These are phyloP conservation scores for Hassar affinis DNA, from an alignment of 2,113 vertebrate species.

Conservation along the genomic window DNA sequence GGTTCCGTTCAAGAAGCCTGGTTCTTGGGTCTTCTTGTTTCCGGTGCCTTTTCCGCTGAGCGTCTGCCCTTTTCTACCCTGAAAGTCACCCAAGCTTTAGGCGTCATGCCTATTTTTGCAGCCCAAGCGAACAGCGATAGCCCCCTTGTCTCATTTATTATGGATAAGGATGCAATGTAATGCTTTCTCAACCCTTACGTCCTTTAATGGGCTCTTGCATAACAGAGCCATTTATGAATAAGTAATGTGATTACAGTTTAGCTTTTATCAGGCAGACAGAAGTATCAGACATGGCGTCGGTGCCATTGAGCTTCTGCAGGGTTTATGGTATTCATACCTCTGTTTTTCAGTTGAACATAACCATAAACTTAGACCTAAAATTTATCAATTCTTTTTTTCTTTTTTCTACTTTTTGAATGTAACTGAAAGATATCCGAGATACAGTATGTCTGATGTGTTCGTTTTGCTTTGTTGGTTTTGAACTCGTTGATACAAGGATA, in stretches of 20 bases:
- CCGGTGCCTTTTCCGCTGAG: not conserved
- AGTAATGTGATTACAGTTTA: constrained; percentile 40
- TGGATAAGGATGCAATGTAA: constrained; percentile 50
- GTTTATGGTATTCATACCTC: not conserved
- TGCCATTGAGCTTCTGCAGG: not conserved
- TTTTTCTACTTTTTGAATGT: no score
- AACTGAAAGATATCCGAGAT: not conserved
- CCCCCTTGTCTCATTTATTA: constrained; percentile 49
- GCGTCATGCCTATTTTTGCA: constrained; percentile 45
- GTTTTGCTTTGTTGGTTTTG: not conserved
- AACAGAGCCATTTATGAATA: constrained; percentile 49
- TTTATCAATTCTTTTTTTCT: no score
- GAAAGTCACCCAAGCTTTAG: constrained; percentile 37
- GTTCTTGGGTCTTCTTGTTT: constrained; percentile 4
- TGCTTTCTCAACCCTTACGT: constrained; percentile 45
- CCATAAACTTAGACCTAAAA: not conserved
- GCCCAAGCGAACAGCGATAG: constrained; percentile 43
- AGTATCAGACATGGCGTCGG: constrained; percentile 18
- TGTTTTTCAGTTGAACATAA: not conserved
- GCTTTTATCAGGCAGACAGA: constrained; percentile 28
- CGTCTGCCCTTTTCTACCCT: constrained; percentile 16
- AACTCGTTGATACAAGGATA: not conserved
- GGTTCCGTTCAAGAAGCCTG: not conserved
- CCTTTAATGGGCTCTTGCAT: constrained; percentile 51
- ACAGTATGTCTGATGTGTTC: not conserved